These are phyloP conservation scores for Myotis vivesi DNA, from an alignment of 2,797 vertebrate species.

Conservation along the genomic window DNA sequence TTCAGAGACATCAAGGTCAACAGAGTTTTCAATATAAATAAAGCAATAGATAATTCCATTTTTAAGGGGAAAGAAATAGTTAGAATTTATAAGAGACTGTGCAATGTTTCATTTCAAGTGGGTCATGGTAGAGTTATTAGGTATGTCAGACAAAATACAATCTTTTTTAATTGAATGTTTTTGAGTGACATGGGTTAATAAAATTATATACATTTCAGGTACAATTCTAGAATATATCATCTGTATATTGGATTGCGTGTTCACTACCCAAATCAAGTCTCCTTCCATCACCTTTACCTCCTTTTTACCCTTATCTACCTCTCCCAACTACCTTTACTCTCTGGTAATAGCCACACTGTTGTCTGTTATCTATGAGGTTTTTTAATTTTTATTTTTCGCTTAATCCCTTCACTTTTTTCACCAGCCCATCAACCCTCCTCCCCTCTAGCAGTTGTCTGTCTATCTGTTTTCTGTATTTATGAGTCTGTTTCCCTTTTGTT, in stretches of 20 bases:
- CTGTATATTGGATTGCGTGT: not conserved
- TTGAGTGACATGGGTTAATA: not conserved
- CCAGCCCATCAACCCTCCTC: not conserved
- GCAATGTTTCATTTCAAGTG: not conserved
- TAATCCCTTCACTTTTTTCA: not conserved
- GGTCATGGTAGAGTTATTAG: not conserved
- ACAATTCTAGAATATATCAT: not conserved
- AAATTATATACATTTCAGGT: not conserved
- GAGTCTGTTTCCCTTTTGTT: not conserved
- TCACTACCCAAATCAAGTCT: not conserved
- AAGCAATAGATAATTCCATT: not conserved
- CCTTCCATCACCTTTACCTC: not conserved
- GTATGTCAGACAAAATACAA: not conserved
- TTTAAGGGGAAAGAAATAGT: not conserved
- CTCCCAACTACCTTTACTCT: not conserved
- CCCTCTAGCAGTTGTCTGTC: not conserved
- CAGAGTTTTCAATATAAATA: conserved; percentile 40
- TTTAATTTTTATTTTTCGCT: no score
- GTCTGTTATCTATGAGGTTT: not conserved
- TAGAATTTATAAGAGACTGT: not conserved
- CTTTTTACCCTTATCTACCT: not conserved
- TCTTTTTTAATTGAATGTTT: not conserved
- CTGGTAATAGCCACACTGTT: not conserved
- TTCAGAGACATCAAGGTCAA: conserved; percentile 32
- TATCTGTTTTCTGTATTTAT: not conserved